A percentile compares a stretch with the other conserved stretches of the same genome.
phyloP scores from a whole-genome alignment of 2,888 invertebrate species.

The Megaustenia siamemsis region DNA sequence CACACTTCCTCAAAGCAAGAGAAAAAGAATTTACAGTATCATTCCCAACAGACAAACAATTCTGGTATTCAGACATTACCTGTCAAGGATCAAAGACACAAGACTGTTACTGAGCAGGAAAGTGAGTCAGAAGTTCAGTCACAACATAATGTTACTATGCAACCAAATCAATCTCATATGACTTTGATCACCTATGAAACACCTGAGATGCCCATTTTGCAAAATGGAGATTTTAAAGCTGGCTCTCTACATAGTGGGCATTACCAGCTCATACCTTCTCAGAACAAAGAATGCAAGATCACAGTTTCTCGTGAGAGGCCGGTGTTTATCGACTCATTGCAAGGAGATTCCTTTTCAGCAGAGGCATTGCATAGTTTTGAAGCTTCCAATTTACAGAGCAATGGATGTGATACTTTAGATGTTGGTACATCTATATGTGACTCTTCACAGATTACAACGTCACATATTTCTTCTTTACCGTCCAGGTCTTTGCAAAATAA shows the following conservation, averaged over 20 bases:
- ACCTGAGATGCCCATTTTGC: neutral
- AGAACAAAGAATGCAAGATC: neutral
- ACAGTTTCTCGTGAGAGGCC: neutral
- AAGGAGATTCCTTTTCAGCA: neutral
- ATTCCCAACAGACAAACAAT: neutral
- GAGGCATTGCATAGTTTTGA: neutral
- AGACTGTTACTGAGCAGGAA: neutral
- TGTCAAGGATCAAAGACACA: neutral
- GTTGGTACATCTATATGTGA: neutral
- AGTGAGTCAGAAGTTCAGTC: neutral
- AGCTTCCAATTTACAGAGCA: neutral
- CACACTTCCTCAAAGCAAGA: neutral
- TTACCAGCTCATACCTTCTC: neutral
- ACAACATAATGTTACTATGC: neutral
- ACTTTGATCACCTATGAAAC: neutral
- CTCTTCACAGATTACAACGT: neutral
- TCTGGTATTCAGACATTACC: neutral
- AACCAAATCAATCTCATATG: constrained; percentile 1
- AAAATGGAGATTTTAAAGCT: neutral
- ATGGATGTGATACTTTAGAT: neutral
- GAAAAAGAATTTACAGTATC: neutral
- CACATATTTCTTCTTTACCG: neutral
- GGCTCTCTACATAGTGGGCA: neutral
- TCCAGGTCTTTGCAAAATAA: neutral
- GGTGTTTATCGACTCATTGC: neutral